Evolutionary conservation across 2,888 invertebrate species (phyloP).

Genomic region (Bombyx huttoni): DNA sequence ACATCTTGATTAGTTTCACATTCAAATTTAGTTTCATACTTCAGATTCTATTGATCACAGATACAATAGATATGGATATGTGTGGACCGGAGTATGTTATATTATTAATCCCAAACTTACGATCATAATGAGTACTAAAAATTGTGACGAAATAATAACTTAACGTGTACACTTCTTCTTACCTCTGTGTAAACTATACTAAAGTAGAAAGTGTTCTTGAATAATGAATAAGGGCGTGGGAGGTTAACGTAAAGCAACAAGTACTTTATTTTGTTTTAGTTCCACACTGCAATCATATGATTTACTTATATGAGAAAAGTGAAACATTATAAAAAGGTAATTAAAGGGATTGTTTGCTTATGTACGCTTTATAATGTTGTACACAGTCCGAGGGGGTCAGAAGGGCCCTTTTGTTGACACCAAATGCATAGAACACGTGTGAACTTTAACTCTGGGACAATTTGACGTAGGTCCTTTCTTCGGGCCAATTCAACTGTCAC

Average conservation of each 20-base stretch:
- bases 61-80: background rate
- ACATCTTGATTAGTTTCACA: conserved; percentile 46
- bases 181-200: background rate
- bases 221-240: background rate
- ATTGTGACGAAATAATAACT: no score
- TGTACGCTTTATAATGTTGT: conserved; percentile 11
- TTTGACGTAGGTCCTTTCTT: conserved; percentile 37
- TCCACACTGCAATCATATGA: no score
- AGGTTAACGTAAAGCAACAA: background rate
- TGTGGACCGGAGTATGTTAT: background rate
- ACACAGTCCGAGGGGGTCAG: conserved; percentile 7
- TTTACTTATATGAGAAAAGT: background rate
- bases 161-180: no score
- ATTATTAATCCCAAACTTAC: no score
- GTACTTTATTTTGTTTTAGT: background rate
- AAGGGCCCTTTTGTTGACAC: conserved; percentile 32
- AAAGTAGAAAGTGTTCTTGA: background rate
- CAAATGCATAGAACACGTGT: conserved; percentile 51
- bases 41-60: background rate
- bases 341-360: conserved; percentile 6
- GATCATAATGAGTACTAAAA: no score
- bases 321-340: conserved; percentile 1
- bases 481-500: conserved; percentile 59
- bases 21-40: conserved; percentile 21
- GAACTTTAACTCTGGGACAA: conserved; percentile 58